phyloP scores from a whole-genome alignment of 1,140 invertebrate species.

The Ips typographus region DNA sequence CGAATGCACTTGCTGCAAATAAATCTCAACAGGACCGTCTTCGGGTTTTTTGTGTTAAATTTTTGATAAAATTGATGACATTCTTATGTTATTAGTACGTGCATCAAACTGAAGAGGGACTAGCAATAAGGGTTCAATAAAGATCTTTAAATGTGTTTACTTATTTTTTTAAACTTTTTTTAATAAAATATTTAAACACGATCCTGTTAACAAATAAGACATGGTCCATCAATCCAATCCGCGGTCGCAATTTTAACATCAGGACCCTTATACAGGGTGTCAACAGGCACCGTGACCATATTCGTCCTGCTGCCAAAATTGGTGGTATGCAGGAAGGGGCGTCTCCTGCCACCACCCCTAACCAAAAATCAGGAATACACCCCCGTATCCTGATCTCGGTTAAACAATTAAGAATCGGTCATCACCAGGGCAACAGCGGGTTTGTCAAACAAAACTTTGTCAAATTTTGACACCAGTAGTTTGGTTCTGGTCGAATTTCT shows the following conservation, averaged over 20 bases:
- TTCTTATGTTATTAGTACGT: no score
- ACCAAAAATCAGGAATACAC: conserved; percentile 16
- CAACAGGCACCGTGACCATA: conserved; percentile 30
- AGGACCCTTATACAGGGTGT: conserved; percentile 41
- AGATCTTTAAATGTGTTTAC: no score
- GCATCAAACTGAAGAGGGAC: no score
- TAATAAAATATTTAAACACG: background rate
- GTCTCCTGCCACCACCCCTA: conserved; percentile 8
- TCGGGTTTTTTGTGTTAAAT: no score
- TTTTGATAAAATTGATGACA: no score
- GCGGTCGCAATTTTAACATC: conserved; percentile 24
- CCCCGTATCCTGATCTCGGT: conserved; percentile 16
- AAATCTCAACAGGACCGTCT: background rate
- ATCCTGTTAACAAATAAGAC: conserved; percentile 35
- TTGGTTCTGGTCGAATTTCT: conserved; percentile 3
- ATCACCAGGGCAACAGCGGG: conserved; percentile 25
- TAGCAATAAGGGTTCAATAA: no score
- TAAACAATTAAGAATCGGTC: conserved; percentile 28
- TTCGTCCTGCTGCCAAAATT: conserved; percentile 20
- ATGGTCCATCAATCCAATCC: conserved; percentile 39
- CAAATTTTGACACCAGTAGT: conserved; percentile 5
- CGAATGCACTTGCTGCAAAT: conserved; percentile 36
- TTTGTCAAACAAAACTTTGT: conserved; percentile 19
- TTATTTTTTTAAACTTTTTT: no score
- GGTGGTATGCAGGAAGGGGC: conserved; percentile 17